These are phyloP conservation scores for Syrista parreyssii DNA, from an alignment of 2,888 invertebrate species.

Conservation along the genomic window DNA sequence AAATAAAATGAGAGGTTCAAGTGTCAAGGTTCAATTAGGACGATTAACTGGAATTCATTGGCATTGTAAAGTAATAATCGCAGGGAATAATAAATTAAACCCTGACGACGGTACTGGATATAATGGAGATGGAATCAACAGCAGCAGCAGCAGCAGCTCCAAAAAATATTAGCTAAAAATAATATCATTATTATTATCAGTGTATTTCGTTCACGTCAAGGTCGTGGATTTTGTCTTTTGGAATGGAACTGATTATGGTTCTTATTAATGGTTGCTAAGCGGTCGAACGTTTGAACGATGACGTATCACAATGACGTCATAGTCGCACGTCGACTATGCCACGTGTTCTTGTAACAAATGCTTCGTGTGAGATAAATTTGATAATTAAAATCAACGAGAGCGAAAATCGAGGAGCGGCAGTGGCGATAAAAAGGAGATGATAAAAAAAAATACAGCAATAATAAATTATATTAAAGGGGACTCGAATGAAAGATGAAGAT, in stretches of 20 bases:
- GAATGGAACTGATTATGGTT: background rate
- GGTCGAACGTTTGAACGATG: background rate
- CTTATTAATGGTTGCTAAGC: background rate
- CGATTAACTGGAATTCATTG: background rate
- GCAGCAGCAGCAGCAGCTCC: constrained; percentile 38
- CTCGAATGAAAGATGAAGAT: background rate
- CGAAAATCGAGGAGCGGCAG: background rate
- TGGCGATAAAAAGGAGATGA: background rate
- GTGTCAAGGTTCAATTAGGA: background rate
- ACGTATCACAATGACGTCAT: background rate
- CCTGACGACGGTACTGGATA: constrained; percentile 29
- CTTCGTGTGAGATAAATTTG: background rate
- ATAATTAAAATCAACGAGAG: background rate
- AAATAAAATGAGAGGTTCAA: constrained; percentile 55
- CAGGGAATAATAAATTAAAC: constrained; percentile 26
- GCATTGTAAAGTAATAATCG: background rate
- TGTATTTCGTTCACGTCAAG: background rate
- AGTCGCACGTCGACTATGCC: background rate
- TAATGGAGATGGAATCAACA: constrained; percentile 39
- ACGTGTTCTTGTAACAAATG: background rate
- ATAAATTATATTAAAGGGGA: background rate
- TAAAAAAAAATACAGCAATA: background rate
- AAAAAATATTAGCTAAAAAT: constrained; percentile 38
- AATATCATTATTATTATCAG: constrained; percentile 12
- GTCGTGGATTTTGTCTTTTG: background rate